These are phyloP conservation scores for Astropecten irregularis DNA, from an alignment of 53 echinoderm and acorn worm species.

Conservation along the genomic window DNA sequence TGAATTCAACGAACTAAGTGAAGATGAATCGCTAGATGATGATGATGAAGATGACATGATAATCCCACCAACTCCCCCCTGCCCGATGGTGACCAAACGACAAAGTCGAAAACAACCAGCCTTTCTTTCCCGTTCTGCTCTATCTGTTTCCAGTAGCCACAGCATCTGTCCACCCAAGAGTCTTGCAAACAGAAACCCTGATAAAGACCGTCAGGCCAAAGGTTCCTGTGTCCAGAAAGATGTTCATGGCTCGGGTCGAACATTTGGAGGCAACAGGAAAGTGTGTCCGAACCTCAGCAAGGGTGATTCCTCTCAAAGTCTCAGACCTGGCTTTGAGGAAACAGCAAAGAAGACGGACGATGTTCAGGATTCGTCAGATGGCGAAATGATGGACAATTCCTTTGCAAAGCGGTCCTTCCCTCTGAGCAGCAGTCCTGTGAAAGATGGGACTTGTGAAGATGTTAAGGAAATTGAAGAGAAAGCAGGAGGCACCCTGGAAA, in stretches of 20 bases:
- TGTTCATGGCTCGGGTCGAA: neutral
- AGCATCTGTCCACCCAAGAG: conserved; percentile 10
- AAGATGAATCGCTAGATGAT: conserved; percentile 46
- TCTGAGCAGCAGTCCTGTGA: conserved; percentile 10
- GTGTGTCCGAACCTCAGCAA: neutral
- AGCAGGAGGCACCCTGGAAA: neutral
- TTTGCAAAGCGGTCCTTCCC: conserved; percentile 21
- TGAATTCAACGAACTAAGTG: neutral
- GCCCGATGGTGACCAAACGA: conserved; percentile 1
- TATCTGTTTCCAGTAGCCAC: neutral
- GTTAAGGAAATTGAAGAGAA: neutral
- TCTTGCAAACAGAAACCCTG: neutral
- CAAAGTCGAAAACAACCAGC: conserved; percentile 14
- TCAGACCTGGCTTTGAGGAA: neutral
- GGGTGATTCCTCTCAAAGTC: neutral
- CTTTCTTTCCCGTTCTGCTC: neutral
- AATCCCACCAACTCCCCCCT: conserved; percentile 62
- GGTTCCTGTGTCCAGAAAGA: neutral
- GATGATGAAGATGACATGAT: conserved; percentile 56
- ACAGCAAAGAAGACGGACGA: neutral
- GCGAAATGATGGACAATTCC: conserved; percentile 13
- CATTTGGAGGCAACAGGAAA: neutral
- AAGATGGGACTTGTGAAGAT: neutral
- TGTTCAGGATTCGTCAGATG: neutral
- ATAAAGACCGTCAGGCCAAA: neutral